A percentile compares a stretch with the other conserved stretches of the same genome.
These are phyloP conservation scores for Eumerus sabulonum DNA, from an alignment of 2,888 invertebrate genomes.

Conservation along the genomic window DNA sequence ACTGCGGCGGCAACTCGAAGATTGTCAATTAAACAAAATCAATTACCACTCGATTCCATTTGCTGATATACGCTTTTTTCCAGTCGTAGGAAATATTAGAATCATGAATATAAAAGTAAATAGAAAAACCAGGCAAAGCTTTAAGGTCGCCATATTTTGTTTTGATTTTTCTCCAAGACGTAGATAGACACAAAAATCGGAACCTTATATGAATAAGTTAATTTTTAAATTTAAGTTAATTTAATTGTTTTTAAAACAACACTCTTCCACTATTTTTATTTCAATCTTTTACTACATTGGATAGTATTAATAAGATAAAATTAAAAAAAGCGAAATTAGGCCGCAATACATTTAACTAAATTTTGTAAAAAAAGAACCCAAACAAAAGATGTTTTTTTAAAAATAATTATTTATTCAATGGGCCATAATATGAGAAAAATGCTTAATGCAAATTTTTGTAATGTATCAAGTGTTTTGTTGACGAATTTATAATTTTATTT, in stretches of 20 bases:
- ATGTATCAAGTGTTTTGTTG: slow-evolving; percentile 67
- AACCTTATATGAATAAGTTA: slow-evolving; percentile 36
- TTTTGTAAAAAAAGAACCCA: slow-evolving; percentile 6
- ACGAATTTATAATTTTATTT: slow-evolving; percentile 59
- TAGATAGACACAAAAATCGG: slow-evolving; percentile 9
- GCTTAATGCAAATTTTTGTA: slow-evolving; percentile 67
- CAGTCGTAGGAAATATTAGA: slow-evolving; percentile 35
- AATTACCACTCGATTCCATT: slow-evolving; percentile 78
- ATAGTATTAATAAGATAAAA: slow-evolving; percentile 34
- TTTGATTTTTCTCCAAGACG: slow-evolving; percentile 39
- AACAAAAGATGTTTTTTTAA: slow-evolving; percentile 21
- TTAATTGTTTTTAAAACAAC: slow-evolving; percentile 36
- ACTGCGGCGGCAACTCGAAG: slow-evolving; percentile 75
- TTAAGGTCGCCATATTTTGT: slow-evolving; percentile 39
- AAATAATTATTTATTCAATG: slow-evolving; percentile 5
- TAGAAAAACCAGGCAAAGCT: slow-evolving; percentile 12
- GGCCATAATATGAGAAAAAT: slow-evolving; percentile 22
- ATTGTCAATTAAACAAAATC: slow-evolving; percentile 78
- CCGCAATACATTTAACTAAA: slow-evolving; percentile 18
- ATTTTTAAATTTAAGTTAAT: slow-evolving; percentile 40
- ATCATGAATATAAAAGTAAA: slow-evolving; percentile 11
- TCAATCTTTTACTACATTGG: slow-evolving; percentile 3
- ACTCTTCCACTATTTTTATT: background rate
- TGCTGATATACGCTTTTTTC: slow-evolving; percentile 76
- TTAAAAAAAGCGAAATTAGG: slow-evolving; percentile 11